Evolutionary conservation across 2,797 vertebrate species (phyloP), one percentile per base, ranked within the genome.

Genomic region (Kryptolebias ocellatus): DNA sequence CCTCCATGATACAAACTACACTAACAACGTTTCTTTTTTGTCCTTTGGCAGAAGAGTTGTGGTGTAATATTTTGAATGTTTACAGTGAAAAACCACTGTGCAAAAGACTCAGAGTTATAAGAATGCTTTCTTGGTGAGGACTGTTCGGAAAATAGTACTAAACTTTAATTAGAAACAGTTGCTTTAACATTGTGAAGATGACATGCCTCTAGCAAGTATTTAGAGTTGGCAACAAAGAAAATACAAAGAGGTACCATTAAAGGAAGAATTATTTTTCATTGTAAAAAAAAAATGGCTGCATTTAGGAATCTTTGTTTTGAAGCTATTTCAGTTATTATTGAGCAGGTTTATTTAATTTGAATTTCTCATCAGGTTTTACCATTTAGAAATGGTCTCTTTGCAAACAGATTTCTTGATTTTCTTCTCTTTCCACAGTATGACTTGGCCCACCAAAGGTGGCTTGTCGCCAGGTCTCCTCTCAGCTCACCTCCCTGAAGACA

Each of bases 401-500:
- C 87, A 90, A 74, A 78, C 83, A 80, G 82, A 74, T 91, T 94
- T 92, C 84, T 66, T 94, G 90, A 94, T 88, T 92, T 88, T 85
- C 85, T 87, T 76, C 72, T 72, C 78, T 85, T 91, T 88, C 85
- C 91, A 83, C 88, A 90, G 93, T 93, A 87, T 83, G 90, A 94
- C 87, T 95, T 95, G 95, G 95, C 94, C 92, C 63, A 70, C 70
- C 83, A 77, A 76, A 83, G 78, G 67, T 64, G 72, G 29, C 84
- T 89, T 90, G 85, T 83, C 81, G 93, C 94, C 95, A 93, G 90
- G 87, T 91, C 92, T 94, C 90, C 92, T 94, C 94, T 94, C 92
- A 92, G 85, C 92, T 92, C 75, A 31, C 47, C 92, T 93, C 92
- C 90, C 90, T 2, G 57, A 83, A 89, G 89, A 89, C 88, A 80